These are phyloP conservation scores for Brachyrhaphis roseni DNA, from an alignment of 2,797 vertebrate genomes.

Conservation along the genomic window DNA sequence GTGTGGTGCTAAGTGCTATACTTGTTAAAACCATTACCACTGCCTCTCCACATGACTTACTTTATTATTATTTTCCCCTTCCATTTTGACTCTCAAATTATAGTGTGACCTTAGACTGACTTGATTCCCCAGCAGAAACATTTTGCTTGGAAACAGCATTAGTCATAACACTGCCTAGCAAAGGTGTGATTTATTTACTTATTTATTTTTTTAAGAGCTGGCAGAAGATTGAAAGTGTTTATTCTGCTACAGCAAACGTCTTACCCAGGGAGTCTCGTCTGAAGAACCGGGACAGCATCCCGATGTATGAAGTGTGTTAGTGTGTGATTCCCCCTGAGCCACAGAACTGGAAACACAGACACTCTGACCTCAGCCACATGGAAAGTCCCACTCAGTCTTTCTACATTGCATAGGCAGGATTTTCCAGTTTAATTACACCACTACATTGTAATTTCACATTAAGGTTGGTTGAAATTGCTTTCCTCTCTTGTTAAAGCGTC, in stretches of 20 bases:
- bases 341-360: constrained; percentile 43
- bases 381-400: constrained; percentile 62
- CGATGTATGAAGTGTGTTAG: constrained; percentile 39
- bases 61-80: constrained; percentile 14
- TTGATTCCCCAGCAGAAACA: constrained; percentile 10
- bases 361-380: constrained; percentile 55
- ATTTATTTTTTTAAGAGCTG: constrained; percentile 15
- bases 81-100: constrained; percentile 32
- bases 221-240: constrained; percentile 37
- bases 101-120: constrained; percentile 9
- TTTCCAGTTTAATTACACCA: constrained; percentile 64
- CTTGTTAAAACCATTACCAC: constrained; percentile 55
- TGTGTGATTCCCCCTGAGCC: constrained; percentile 50
- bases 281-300: constrained; percentile 64
- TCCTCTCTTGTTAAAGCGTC: constrained; percentile 56
- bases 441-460: constrained; percentile 65
- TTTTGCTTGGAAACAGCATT: constrained; percentile 15
- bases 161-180: constrained; percentile 4
- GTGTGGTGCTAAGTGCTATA: constrained; percentile 35
- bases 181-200: constrained; percentile 26
- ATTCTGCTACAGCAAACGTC: constrained; percentile 35
- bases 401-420: constrained; percentile 33
- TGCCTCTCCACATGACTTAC: constrained; percentile 20
- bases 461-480: constrained; percentile 51
- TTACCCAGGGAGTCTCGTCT: constrained; percentile 41